Evolutionary conservation across 2,888 invertebrate species (phyloP).

Genomic region (Lasioglossum lativentre): DNA sequence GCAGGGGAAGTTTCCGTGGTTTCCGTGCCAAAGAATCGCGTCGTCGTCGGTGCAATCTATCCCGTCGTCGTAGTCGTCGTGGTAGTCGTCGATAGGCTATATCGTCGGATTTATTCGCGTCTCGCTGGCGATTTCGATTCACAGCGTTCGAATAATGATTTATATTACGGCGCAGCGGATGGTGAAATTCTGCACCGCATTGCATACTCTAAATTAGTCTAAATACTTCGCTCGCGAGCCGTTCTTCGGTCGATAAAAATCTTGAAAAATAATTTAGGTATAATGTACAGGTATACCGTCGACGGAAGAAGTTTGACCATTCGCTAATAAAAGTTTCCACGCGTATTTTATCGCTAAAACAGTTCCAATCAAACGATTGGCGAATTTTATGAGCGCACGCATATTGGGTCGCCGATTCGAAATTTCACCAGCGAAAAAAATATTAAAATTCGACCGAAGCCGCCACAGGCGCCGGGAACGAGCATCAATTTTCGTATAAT

Average conservation of each 20-base stretch:
- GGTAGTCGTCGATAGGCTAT: not conserved
- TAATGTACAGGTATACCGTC: not conserved
- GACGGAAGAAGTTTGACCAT: not conserved
- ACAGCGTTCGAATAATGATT: not conserved
- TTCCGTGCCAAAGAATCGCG: constrained; percentile 24
- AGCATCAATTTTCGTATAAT: constrained; percentile 2
- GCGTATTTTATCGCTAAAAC: not conserved
- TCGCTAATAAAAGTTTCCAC: not conserved
- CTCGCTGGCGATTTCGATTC: constrained; percentile 1
- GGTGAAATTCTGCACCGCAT: not conserved
- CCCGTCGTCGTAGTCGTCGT: not conserved
- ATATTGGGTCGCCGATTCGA: not conserved
- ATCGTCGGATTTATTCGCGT: not conserved
- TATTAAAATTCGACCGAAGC: not conserved
- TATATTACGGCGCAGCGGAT: not conserved
- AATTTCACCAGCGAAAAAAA: not conserved
- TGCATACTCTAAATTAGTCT: not conserved
- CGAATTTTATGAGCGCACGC: not conserved
- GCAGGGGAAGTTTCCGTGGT: constrained; percentile 54
- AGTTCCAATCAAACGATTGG: not conserved
- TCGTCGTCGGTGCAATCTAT: not conserved
- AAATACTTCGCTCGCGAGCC: not conserved
- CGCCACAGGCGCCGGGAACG: not conserved
- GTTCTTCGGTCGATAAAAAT: not conserved
- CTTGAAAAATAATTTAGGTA: not conserved